Percentiles rank a stretch among this genome's conserved stretches.
Evolutionary conservation across 2,797 vertebrate species (phyloP).

Genomic region (Catostomus latipinnis): DNA sequence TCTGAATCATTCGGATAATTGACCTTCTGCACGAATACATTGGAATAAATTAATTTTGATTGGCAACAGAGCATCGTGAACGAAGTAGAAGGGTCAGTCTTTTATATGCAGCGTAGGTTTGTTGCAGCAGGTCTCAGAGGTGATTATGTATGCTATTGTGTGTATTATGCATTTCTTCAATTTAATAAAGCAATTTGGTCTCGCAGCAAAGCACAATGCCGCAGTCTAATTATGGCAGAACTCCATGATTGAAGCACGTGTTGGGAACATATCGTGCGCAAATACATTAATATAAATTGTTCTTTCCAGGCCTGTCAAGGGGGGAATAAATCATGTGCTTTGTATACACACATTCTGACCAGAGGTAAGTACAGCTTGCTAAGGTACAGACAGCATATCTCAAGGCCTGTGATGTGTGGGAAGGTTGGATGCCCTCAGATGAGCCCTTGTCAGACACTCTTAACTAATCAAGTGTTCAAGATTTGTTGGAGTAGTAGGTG

Average conservation of each 20-base stretch:
- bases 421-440: background rate
- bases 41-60: conserved; percentile 87
- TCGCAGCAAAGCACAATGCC: conserved; percentile 53
- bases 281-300: conserved; percentile 14
- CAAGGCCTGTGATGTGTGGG: background rate
- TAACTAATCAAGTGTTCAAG: background rate
- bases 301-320: conserved; percentile 6
- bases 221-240: conserved; percentile 26
- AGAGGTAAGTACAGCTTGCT: background rate
- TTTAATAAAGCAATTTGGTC: conserved; percentile 68
- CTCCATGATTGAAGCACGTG: conserved; percentile 39
- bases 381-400: conserved; percentile 8
- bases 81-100: conserved; percentile 75
- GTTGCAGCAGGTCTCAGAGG: conserved; percentile 73
- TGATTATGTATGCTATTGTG: conserved; percentile 75
- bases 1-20: conserved; percentile 86
- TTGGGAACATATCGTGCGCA: background rate
- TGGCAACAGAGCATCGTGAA: conserved; percentile 77
- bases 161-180: conserved; percentile 70
- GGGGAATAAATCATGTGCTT: background rate
- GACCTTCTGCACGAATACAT: conserved; percentile 85
- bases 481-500: background rate
- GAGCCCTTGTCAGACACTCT: background rate
- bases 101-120: conserved; percentile 76
- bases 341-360: background rate